Evolutionary conservation across 2,888 invertebrate species (phyloP), one percentile per base, ranked within the genome.

Genomic region (Andrena trimmerana): DNA sequence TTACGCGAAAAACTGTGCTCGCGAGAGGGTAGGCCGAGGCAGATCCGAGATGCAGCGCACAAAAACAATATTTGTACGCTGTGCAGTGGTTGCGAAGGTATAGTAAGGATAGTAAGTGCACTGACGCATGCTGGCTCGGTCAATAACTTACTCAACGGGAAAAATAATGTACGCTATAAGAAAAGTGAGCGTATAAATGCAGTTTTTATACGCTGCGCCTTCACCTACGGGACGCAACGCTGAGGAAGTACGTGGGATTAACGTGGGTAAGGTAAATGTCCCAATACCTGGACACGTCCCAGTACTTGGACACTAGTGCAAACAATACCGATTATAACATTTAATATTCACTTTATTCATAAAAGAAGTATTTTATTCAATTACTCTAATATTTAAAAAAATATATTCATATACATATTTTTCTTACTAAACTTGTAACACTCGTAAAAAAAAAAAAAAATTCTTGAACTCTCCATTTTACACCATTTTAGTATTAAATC

Each of bases 161-260:
- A 57, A 57, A 57, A 24, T 10, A 57, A 57, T 1, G 24, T 2
- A 20, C 1, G 1, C 8, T 24, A 1, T 8, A 24, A 10, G 54
- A 54, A 20, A 54, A 20, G 54, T 24, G 54, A 54, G 54, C 24
- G 54, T 54, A 54, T 54, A 54, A 54, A 54, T 54, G 20, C 24
- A 10, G 3, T 54, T 24, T 54, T 54, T 54, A 20, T 24, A 20
- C 54, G 20, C 54, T n/a, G 54, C 24, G 54, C 42, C 13, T 42
- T 42, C 42, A 42, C 3, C 42, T 13, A 7, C 7, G 16, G 2
- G 29, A 60, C 60, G 5, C n/a, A 60, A 33, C 31, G 52, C 33
- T 2, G 6, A 13, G 60, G 13, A 36, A 57, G 24, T 10, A 27
- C 20, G 2, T 27, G 10, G 24, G 20, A 24, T 27, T 42, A 42